Base-by-base conservation (phyloP, 2,797 vertebrate genomes). In the Acipenser transmontanus region DNA sequence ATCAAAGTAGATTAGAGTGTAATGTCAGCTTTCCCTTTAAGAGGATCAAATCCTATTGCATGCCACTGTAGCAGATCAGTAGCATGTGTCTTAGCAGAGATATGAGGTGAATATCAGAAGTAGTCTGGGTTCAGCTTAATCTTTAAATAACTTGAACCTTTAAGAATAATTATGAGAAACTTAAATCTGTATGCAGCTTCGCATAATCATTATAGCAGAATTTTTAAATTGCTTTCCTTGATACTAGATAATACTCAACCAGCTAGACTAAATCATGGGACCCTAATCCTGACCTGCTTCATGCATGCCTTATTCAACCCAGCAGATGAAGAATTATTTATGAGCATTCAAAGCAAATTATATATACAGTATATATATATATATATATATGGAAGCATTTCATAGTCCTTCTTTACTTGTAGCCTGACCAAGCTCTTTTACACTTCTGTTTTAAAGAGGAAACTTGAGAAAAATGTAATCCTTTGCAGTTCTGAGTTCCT, bases 1-100 rank as follows among this genome's bases (percentile, higher is more conserved):
- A 80, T 73, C 71, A 81, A 81, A 78, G 79, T 82, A 75, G 76
- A 67, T 77, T 76, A 71, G 66, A 71, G 71, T 78, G 73, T 78
- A 84, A 82, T 80, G 78, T 80, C 20, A 77, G 66, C 50, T 50
- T 81, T 34, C 34, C 74, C 76, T 72, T 75, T 80, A 49, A 51
- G 69, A 80, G 72, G 74, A 75, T 83, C 78, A 82, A 74, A 66
- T 73, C 70, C 69, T 61, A 34, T 68, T 64, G 70, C 49, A 68
- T 60, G 59, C 73, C 66, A 73, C 74, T 69, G 72, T 72, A 66
- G 50, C 71, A 12, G 74, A 77, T 72, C 71, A 54, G 66, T 51
- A 64, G 70, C 62, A 69, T 70, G 74, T 68, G 71, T 7, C 64
- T 54, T 66, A 14, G 34, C 34, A 4, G 47, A 76, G 75, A 83